Base-by-base conservation (phyloP, 2,888 invertebrate species). In the Agapostemon virescens region DNA sequence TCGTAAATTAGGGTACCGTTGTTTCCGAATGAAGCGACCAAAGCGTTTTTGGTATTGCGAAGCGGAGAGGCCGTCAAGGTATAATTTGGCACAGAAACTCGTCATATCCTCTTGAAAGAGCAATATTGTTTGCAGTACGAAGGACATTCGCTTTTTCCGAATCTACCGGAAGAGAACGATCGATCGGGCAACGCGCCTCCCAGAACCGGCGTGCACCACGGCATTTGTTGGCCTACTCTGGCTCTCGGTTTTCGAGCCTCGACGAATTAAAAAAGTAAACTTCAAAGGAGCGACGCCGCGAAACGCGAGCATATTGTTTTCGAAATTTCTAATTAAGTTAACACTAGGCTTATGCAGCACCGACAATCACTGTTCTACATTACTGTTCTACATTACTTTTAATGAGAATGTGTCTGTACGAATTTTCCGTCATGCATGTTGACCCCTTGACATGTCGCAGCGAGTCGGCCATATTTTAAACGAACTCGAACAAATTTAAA, bases 71-170 rank as follows among this genome's bases (percentile, higher is more conserved):
- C 17, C 17, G 55, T 26, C 26, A 0, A 13, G 30, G 30, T 17
- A 55, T 26, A 26, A 30, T 26, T 55, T 55, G 55, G 55, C 55
- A 55, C 26, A 26, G 55, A 55, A 26, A 26, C 55, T 55, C 55
- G 55, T 26, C 26, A 17, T 55, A 55, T 55, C 26, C 55, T 17
- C 55, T n/a, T 55, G 55, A 55, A 55, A 55, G 55, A 55, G 55
- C 17, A 26, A 17, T 55, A 55, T 26, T 30, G 55, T 55, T 55
- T 55, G 55, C 30, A 55, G 15, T 30, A 26, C 55, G 55, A 55
- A 26, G 55, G 55, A 55, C 55, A 55, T 30, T 55, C 55, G 55
- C 17, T 55, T 55, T 55, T 55, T 26, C 55, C 55, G 55, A 55
- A 55, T 23, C 55, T 30, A 15, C 15, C 26, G 13, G 55, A 55